Evolutionary conservation across 23 tunicate species (phyloP).

Genomic region (Pegea sp.): DNA sequence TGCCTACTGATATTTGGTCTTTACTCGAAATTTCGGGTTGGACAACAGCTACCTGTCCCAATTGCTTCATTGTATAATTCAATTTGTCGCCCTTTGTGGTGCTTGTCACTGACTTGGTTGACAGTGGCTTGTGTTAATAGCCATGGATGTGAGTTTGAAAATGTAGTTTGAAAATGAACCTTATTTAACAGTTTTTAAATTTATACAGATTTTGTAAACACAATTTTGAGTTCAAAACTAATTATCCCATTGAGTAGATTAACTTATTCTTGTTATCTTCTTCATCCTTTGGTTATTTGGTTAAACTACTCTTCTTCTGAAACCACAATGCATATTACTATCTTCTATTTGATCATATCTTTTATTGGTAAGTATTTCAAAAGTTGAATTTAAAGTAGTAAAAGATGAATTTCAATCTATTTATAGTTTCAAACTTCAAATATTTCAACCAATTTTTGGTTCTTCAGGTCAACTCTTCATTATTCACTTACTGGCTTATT

Average conservation of each 20-base stretch:
- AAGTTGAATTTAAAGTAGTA: no score
- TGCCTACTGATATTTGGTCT: no score
- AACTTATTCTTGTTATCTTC: conserved; percentile 24
- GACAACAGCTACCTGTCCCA: no score
- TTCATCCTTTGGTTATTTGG: conserved; percentile 27
- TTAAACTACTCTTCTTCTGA: no score
- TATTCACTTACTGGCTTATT: conserved; percentile 8
- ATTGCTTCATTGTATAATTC: conserved; percentile 9
- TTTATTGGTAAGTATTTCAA: no score
- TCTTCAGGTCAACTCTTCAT: conserved; percentile 9
- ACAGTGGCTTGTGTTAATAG: conserved; percentile 8
- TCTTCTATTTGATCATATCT: no score
- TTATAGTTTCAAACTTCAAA: no score
- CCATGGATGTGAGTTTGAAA: conserved; percentile 14
- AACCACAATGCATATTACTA: no score
- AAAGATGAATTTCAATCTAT: no score
- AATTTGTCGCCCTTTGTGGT: conserved; percentile 9
- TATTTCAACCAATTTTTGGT: no score
- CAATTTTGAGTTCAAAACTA: conserved; percentile 22
- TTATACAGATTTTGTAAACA: conserved; percentile 17
- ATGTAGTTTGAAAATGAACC: no score
- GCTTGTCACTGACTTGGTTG: conserved; percentile 3
- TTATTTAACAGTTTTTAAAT: neutral
- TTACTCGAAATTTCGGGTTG: no score
- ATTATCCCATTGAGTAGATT: conserved; percentile 34